Evolutionary conservation across 2,113 vertebrate species (phyloP), one percentile per base, ranked within the genome.

Genomic region (Syngnathus typhle): DNA sequence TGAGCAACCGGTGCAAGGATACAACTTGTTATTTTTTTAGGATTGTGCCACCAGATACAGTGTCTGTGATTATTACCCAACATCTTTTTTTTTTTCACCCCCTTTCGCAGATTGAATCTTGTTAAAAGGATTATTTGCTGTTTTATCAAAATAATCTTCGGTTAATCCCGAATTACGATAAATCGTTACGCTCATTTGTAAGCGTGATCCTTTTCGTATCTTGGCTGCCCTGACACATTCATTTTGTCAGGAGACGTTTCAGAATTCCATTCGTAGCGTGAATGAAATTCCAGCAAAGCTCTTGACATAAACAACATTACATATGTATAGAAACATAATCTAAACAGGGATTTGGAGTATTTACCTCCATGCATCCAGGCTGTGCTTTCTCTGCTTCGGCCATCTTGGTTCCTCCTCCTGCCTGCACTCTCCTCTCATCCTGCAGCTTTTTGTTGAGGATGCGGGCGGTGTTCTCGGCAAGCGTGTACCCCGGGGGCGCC

Each of bases 281-380:
- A 58, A 6, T 36, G 15, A 13, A 36, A 16, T 36, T 15, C 27
- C 27, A 60, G 65, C 47, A n/a, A 44, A 69, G 74, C 60, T 75
- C 78, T 32, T 32, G 27, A 32, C 27, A 32, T 32, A 32, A 32
- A 32, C 27, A 32, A 32, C 27, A 32, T 32, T 32, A 32, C 27
- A 32, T 32, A 32, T 32, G 27, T 32, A 32, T 32, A 32, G 27
- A 32, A 32, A 32, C 27, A 32, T 32, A 5, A 47, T 16, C 5
- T 52, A 58, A 32, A 77, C 79, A 77, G 55, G 75, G 64, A 41
- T 70, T 84, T 75, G 71, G 70, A 62, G 52, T 77, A 79, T 84
- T 95, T 96, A 98, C 96, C 96, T 98, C 96, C 81, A 98, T 94
- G 84, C 94, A 91, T 88, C 91, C 94, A 64, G 91, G 85, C 82